Base-by-base conservation (phyloP, 2,113 vertebrate species). In the Microcebus murinus region DNA sequence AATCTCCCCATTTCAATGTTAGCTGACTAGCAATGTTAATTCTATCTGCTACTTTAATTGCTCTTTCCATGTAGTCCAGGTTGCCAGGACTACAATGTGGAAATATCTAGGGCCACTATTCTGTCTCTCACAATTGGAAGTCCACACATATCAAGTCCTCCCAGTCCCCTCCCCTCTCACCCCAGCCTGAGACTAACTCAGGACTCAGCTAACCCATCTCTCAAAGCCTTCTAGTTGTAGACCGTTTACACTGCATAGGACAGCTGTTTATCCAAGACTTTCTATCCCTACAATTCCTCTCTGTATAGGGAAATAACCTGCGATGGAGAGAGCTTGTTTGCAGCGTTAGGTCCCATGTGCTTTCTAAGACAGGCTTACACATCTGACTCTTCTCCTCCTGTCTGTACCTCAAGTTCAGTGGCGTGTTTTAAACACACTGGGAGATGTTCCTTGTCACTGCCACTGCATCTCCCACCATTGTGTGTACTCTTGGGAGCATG, bases 381-480 rank as follows among this genome's bases (percentile, higher is more conserved):
- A 3, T 39, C 18, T 34, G 39, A 27, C 5, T 25, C 9, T 61
- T 34, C 25, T 36, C 17, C 59, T 59, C 27, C 34, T 42, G 9
- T 68, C 25, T 4, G 7, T 2, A 21, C 13, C 90, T 59, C 34
- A 88, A 48, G 25, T 29, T 92, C 77, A 67, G 45, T 18, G 21
- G 9, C 23, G 8, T 3, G 6, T 48, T 87, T 4, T 67, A 57
- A 74, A 29, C 29, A 36, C 8, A 15, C 14, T 55, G 0, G 0
- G 48, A 13, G 21, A 20, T 42, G 12, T 67, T 45, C 14, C 34
- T 39, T 8, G 1, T 55, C 8, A 0, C 39, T 14, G 20, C 5
- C 34, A 21, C 63, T 6, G 21, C 17, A 0, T 45, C 34, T 31
- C 21, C 39, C 1, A 3, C 42, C n/a, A 31, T 0, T 1, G 2